Base-by-base conservation (phyloP, 2,113 vertebrate species). In the Rhipidura dahli region DNA sequence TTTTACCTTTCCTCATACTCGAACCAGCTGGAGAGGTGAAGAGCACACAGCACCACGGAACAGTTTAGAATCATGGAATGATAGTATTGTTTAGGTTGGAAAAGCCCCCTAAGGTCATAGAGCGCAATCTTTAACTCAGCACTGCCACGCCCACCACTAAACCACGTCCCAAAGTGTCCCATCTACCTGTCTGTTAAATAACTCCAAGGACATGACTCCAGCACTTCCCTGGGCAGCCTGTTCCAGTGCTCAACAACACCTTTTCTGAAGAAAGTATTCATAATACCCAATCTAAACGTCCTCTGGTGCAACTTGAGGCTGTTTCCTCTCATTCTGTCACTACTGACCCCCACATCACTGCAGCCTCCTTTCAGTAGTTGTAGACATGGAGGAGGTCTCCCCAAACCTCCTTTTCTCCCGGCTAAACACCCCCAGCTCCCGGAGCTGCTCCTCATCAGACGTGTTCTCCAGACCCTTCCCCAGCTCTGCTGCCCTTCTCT, bases 331-430 rank as follows among this genome's bases (percentile, higher is more conserved):
- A 8, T 30, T 21, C 37, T 64, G 33, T 42, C 35, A n/a, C 21
- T 19, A 15, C 4, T 0, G 0, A 21, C 3, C 6, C 59, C 15
- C 44, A 28, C 8, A 23, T 24, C 35, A 35, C 24, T 18, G 11
- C 35, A 63, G 3, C 40, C 26, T 56, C 53, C 69, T 47, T 28
- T 22, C 64, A 57, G 87, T 1, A 33, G 12, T 0, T 37, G 26
- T 7, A 42, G 35, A 40, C 35, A 56, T 9, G 5, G 6, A 56
- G 7, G n/a, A 22, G 40, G 4, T 69, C 9, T 7, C 27, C 27
- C 45, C 1, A 1, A 60, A 33, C 33, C 26, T 31, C 30, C 40
- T 54, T 31, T 30, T 35, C 20, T 63, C 23, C 47, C 44, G 1
- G 11, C 39, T 28, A 3, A 77, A 33, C 27, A 59, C 7, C 15